These are phyloP conservation scores for Eupithecia pulchellata DNA, from an alignment of 2,888 invertebrate genomes.

Conservation along the genomic window DNA sequence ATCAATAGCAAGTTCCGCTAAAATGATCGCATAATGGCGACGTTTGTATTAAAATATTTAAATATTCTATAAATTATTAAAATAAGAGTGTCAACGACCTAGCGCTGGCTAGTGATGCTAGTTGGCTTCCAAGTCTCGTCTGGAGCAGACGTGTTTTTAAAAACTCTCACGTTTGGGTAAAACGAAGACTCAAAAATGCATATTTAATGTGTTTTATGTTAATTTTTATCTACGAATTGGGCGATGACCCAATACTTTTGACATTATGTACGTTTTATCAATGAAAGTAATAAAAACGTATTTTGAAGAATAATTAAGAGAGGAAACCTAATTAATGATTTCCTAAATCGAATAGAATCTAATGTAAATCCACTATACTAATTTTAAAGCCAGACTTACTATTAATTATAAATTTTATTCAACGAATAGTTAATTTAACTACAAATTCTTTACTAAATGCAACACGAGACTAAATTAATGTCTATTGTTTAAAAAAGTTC, in stretches of 20 bases:
- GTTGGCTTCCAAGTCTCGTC: conserved; percentile 39
- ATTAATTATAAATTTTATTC: background rate
- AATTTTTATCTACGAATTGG: conserved; percentile 15
- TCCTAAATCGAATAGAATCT: background rate
- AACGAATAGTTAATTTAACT: background rate
- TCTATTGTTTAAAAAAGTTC: background rate
- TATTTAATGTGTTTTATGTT: conserved; percentile 13
- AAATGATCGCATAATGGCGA: conserved; percentile 28
- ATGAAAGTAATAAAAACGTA: background rate
- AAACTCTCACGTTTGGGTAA: conserved; percentile 31
- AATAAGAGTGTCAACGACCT: conserved; percentile 41
- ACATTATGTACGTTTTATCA: background rate
- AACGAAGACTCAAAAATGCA: conserved; percentile 10
- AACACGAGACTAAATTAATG: background rate
- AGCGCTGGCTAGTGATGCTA: conserved; percentile 37
- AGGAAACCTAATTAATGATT: background rate
- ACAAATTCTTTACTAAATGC: conserved; percentile 2
- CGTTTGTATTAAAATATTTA: conserved; percentile 43
- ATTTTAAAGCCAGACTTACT: background rate
- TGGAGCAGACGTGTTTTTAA: conserved; percentile 21
- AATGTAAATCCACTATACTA: background rate
- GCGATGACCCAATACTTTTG: conserved; percentile 4
- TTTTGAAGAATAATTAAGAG: background rate
- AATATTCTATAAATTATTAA: conserved; percentile 46
- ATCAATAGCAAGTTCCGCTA: conserved; percentile 7